Evolutionary conservation across 2,888 invertebrate species (phyloP).

Genomic region (Synanthedon andrenaeformis): DNA sequence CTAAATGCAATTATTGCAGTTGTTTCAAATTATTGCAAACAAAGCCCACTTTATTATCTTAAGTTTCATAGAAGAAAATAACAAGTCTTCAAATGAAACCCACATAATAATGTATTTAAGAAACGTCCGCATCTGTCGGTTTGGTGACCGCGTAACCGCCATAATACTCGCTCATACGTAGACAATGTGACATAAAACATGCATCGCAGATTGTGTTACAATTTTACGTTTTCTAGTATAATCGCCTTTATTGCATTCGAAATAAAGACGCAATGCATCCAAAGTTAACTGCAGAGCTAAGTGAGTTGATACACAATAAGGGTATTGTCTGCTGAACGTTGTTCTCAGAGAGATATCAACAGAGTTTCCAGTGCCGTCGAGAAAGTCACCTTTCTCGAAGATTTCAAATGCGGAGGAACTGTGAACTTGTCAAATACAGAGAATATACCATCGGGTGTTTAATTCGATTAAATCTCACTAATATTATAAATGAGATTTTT

Average conservation of each 20-base stretch:
- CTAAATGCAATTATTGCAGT: too few species aligned
- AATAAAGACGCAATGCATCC: too few species aligned
- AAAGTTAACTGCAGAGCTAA: neutral
- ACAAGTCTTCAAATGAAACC: too few species aligned
- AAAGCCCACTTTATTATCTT: too few species aligned
- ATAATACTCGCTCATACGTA: neutral
- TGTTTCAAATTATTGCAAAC: too few species aligned
- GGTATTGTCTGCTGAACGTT: constrained; percentile 7
- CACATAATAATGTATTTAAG: too few species aligned
- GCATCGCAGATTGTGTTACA: neutral
- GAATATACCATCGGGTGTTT: too few species aligned
- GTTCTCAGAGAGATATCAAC: constrained; percentile 10
- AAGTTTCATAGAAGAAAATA: too few species aligned
- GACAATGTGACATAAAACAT: neutral
- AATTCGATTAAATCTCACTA: too few species aligned
- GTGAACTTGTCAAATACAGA: too few species aligned
- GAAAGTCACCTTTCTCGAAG: constrained; percentile 4
- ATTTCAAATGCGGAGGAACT: neutral
- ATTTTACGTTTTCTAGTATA: neutral
- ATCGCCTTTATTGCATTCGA: too few species aligned
- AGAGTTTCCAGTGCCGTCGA: constrained; percentile 4
- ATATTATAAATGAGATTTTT: too few species aligned
- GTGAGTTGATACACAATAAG: constrained; percentile 7
- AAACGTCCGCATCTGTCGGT: neutral
- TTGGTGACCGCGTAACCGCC: neutral